These are phyloP conservation scores for Pomacea maculata DNA, from an alignment of 1,140 invertebrate species.

Conservation along the genomic window DNA sequence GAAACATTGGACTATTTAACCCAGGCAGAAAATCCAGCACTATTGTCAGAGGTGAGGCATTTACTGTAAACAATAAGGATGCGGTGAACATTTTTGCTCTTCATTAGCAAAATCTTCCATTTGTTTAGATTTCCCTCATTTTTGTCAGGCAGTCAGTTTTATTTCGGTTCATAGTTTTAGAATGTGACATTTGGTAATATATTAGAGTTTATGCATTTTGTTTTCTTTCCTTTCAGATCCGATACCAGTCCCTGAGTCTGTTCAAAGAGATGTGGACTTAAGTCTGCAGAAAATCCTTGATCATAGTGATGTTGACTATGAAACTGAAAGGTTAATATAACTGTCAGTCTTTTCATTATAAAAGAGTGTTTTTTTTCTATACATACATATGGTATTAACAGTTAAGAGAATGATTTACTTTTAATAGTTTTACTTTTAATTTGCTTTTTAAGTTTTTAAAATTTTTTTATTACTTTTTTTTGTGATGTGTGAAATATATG, in stretches of 20 bases:
- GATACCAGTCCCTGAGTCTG: constrained; percentile 20
- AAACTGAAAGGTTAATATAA: background rate
- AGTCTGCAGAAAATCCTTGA: constrained; percentile 24
- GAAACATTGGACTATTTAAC: constrained; percentile 37
- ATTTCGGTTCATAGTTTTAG: background rate
- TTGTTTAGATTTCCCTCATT: background rate
- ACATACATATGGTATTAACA: too few relatives aligned
- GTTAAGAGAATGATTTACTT: too few relatives aligned
- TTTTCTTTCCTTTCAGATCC: constrained; percentile 11
- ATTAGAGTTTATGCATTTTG: background rate
- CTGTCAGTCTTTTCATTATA: background rate
- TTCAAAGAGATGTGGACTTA: constrained; percentile 23
- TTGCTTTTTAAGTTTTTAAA: too few relatives aligned
- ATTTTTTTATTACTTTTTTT: too few relatives aligned
- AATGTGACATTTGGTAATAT: background rate
- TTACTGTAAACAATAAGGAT: background rate
- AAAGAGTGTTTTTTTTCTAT: background rate
- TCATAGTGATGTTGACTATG: constrained; percentile 14
- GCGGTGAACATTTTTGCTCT: background rate
- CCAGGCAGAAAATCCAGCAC: constrained; percentile 37
- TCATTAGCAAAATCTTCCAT: background rate
- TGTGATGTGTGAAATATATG: too few relatives aligned
- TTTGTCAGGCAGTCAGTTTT: background rate
- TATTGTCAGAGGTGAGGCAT: constrained; percentile 31
- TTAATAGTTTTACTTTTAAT: too few relatives aligned